Evolutionary conservation across 2,797 vertebrate species (phyloP).

Genomic region (Cynopterus sphinx): DNA sequence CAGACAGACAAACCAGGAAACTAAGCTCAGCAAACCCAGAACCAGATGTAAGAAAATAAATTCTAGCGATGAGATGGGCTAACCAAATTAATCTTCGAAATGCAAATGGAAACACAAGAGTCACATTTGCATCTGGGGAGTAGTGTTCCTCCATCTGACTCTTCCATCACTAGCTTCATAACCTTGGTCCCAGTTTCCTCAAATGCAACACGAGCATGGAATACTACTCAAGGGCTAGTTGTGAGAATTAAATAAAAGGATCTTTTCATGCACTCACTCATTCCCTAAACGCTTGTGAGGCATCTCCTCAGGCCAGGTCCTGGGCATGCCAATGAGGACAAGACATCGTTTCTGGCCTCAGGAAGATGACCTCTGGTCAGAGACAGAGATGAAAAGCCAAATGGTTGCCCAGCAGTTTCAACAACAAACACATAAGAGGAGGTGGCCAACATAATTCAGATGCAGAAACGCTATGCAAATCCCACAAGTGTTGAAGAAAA

Average conservation of each 20-base stretch:
- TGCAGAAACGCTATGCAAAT: not conserved
- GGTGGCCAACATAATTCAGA: not conserved
- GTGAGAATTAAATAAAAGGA: not conserved
- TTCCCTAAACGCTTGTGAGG: not conserved
- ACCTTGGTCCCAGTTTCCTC: not conserved
- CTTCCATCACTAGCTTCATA: not conserved
- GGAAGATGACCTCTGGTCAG: not conserved
- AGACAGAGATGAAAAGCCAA: not conserved
- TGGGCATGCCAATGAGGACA: not conserved
- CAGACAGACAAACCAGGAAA: not conserved
- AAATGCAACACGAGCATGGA: not conserved
- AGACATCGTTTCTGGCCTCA: not conserved
- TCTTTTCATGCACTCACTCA: not conserved
- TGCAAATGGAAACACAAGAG: not conserved
- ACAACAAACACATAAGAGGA: not conserved
- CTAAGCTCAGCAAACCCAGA: not conserved
- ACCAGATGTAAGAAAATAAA: not conserved
- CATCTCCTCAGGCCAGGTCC: not conserved
- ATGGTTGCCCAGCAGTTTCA: not conserved
- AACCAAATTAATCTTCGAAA: not conserved
- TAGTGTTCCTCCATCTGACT: not conserved
- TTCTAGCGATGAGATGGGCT: not conserved
- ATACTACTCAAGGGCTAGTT: not conserved
- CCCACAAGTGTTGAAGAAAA: not conserved
- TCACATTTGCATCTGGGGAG: not conserved